Evolutionary conservation across 2,113 vertebrate genomes (phyloP).

Genomic region (Thamnaconus septentrionalis): DNA sequence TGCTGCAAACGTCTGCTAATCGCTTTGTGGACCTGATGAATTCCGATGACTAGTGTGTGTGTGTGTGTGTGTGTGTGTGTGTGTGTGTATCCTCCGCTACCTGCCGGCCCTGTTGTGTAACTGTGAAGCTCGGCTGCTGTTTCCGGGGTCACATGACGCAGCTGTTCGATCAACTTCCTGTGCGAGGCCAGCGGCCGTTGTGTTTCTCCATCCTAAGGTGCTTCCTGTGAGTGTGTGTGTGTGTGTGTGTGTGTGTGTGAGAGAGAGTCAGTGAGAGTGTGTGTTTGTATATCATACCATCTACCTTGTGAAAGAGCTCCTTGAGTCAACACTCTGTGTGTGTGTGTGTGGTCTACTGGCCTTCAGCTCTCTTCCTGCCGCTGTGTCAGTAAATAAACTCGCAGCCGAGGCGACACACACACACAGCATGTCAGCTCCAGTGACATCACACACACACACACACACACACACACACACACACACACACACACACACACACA

Average conservation of each 20-base stretch:
- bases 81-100: conserved; percentile 8
- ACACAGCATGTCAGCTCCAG: conserved; percentile 73
- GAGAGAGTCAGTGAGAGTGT: no score
- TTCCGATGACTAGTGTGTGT: no score
- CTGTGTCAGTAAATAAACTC: conserved; percentile 78
- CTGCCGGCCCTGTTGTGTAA: conserved; percentile 18
- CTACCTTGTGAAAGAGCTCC: neutral
- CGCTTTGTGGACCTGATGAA: no score
- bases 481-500: neutral
- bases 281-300: neutral
- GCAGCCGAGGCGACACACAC: conserved; percentile 65
- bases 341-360: conserved; percentile 38
- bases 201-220: conserved; percentile 54
- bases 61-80: no score
- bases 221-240: conserved; percentile 49
- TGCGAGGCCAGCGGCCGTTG: conserved; percentile 18
- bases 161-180: conserved; percentile 33
- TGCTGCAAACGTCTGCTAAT: no score
- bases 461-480: neutral
- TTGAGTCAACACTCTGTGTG: neutral
- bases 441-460: conserved; percentile 70
- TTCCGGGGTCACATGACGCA: no score
- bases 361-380: conserved; percentile 67
- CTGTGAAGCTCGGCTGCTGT: neutral
- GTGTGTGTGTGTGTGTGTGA: conserved; percentile 7